Base-by-base conservation (phyloP, 2,888 invertebrate species). In the Hyposoter didymator region DNA sequence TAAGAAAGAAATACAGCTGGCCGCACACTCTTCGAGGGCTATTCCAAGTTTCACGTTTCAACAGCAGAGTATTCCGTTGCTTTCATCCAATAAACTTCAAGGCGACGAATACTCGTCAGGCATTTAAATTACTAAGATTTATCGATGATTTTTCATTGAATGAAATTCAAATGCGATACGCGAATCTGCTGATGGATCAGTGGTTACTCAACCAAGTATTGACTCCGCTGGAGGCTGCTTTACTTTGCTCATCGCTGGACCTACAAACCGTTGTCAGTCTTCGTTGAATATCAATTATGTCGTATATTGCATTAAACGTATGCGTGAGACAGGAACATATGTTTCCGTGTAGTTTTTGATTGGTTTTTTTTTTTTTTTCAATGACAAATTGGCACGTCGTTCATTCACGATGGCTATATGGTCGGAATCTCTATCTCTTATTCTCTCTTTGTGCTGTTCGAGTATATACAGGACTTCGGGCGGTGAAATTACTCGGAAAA, bases 401-500 rank as follows among this genome's bases (percentile, higher is more conserved):
- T 10, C 39, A 59, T 47, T 17, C 62, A 43, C 19, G 10, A 32
- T 78, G 12, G 43, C 43, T 69, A n/a, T n/a, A n/a, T n/a, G n/a
- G 19, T 76, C 47, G 28, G 43, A 64, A 19, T 64, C 19, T 47
- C 45, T 4, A 17, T 78, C 43, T 55, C 12, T 47, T 35, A 14
- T 39, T 67, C 52, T 74, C 64, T 47, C 45, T 47, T 28, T 47
- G 28, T 6, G 6, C 22, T 22, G 47, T 73, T 14, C 12, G 70
- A 45, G 43, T 10, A 14, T 64, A 72, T 35, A 49, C 14, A 12
- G 39, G 66, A 22, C 47, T 76, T 73, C 73, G 72, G 59, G 67
- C 43, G 66, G 78, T 76, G 72, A 85, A 87, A 86, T 87, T 84
- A 78, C 80, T 84, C 69, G 85, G 87, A 82, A 87, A 87, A 86